phyloP scores from a whole-genome alignment of 64 coral and sea anemone genomes.

The Anthopleura sola region DNA sequence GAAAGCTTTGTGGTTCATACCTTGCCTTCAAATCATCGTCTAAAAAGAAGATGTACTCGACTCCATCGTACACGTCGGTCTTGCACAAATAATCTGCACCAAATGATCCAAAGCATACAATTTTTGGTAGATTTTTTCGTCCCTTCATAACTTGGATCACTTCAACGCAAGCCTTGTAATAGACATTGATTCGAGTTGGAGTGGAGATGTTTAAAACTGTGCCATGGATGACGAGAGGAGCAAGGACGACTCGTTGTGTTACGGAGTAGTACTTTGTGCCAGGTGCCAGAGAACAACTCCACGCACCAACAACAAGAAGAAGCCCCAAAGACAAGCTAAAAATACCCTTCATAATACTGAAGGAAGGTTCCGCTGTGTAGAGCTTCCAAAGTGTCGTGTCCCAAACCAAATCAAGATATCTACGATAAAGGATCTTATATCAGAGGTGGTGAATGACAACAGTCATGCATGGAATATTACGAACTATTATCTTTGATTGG shows the following conservation, averaged over 20 bases:
- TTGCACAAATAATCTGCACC: conserved; percentile 58
- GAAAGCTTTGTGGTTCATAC: conserved; percentile 35
- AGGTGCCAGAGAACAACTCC: conserved; percentile 42
- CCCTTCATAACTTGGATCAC: conserved; percentile 50
- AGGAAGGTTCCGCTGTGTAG: no score
- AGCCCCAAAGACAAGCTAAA: not conserved
- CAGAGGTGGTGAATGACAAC: not conserved
- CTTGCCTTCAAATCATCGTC: conserved; percentile 57
- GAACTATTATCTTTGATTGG: not conserved
- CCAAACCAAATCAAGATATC: no score
- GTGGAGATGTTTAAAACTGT: conserved; percentile 54
- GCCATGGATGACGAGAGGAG: conserved; percentile 68
- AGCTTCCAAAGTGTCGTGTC: no score
- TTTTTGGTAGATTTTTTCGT: conserved; percentile 24
- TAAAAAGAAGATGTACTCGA: conserved; percentile 70
- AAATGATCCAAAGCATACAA: conserved; percentile 66
- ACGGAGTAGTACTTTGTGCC: conserved; percentile 28
- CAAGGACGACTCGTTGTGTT: conserved; percentile 67
- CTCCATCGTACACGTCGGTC: conserved; percentile 29
- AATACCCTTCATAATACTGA: not conserved
- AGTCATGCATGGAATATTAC: not conserved
- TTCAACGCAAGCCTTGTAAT: conserved; percentile 59
- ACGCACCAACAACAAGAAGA: not conserved
- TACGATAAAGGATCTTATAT: not conserved
- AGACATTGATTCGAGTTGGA: not conserved